These are phyloP conservation scores for Copsychus sechellarum DNA, from an alignment of 2,113 vertebrate genomes.

Conservation along the genomic window DNA sequence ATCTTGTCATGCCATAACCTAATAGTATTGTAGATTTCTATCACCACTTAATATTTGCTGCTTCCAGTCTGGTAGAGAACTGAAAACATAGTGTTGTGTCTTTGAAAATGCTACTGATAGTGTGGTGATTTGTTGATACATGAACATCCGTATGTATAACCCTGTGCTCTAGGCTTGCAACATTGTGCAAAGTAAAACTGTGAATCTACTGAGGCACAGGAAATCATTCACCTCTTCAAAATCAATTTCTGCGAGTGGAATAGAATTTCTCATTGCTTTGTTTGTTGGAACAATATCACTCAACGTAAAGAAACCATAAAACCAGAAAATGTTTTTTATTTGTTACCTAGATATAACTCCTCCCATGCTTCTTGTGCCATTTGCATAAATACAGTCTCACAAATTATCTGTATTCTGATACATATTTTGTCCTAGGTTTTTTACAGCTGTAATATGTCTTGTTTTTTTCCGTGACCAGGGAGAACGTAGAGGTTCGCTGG, in stretches of 20 bases:
- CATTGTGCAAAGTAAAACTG: not conserved
- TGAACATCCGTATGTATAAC: not conserved
- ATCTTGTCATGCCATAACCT: not conserved
- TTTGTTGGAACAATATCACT: not conserved
- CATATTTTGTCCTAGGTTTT: not conserved
- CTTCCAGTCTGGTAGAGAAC: not conserved
- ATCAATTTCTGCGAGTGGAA: not conserved
- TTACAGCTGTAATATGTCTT: not conserved
- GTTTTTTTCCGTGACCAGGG: conserved; percentile 74
- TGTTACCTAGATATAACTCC: not conserved
- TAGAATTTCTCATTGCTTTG: not conserved
- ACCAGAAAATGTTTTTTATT: not conserved
- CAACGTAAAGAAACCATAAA: not conserved
- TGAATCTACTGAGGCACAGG: not conserved
- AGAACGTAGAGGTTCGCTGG: conserved; percentile 90
- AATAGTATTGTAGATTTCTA: not conserved
- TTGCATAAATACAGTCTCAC: not conserved
- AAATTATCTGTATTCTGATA: not conserved
- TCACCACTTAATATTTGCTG: not conserved
- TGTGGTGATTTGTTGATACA: not conserved
- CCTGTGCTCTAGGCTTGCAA: not conserved
- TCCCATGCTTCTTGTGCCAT: not conserved
- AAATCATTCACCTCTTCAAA: not conserved
- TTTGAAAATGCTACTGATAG: not conserved
- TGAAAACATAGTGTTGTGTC: not conserved